phyloP scores from a whole-genome alignment of 1,140 invertebrate genomes.

The Ostrea edulis region DNA sequence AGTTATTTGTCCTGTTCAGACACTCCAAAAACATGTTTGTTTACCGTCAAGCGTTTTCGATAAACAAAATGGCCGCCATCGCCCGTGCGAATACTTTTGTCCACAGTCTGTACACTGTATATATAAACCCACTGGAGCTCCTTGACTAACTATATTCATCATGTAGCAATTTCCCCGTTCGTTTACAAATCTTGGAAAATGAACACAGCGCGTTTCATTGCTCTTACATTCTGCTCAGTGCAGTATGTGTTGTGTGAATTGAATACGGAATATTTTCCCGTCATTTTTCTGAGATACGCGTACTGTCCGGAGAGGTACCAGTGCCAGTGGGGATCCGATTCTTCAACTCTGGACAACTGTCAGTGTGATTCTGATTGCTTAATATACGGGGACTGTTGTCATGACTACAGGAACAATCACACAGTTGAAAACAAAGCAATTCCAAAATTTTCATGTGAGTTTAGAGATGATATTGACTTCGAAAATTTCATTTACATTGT shows the following conservation, averaged over 20 bases:
- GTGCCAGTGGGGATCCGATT: not conserved
- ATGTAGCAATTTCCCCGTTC: not conserved
- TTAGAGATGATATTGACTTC: constrained; percentile 44
- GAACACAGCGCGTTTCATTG: not conserved
- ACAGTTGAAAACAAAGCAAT: not conserved
- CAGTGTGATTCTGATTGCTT: constrained; percentile 42
- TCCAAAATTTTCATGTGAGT: constrained; percentile 41
- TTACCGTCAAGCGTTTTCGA: too few relatives aligned
- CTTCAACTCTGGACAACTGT: constrained; percentile 48
- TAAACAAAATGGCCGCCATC: too few relatives aligned
- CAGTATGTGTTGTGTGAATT: not conserved
- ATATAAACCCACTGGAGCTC: not conserved
- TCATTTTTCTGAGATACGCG: not conserved
- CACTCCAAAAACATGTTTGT: too few relatives aligned
- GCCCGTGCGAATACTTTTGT: too few relatives aligned
- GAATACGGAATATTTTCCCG: not conserved
- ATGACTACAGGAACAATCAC: not conserved
- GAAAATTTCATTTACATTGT: constrained; percentile 45
- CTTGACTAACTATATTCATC: not conserved
- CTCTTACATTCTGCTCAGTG: not conserved
- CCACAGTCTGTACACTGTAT: too few relatives aligned
- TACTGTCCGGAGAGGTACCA: not conserved
- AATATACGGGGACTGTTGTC: constrained; percentile 50
- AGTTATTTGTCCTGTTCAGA: too few relatives aligned
- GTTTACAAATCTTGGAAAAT: not conserved